These are phyloP conservation scores for Anguilla marmorata DNA, from an alignment of 2,797 vertebrate species.

Conservation along the genomic window DNA sequence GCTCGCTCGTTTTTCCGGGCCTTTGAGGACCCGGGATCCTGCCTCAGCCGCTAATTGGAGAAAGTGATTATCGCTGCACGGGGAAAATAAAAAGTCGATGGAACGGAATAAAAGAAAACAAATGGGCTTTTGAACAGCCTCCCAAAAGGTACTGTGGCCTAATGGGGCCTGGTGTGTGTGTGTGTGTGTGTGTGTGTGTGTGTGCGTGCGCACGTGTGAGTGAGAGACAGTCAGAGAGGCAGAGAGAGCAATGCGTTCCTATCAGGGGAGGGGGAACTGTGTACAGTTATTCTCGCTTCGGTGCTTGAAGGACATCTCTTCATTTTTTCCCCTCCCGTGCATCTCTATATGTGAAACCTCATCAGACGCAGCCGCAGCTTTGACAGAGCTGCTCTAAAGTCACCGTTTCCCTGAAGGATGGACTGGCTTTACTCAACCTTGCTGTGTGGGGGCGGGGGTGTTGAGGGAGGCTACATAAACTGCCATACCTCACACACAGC, in stretches of 20 bases:
- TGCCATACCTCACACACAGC: not conserved
- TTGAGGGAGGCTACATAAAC: not conserved
- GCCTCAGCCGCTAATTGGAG: conserved; percentile 23
- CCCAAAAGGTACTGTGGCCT: conserved; percentile 16
- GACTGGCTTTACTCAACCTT: not conserved
- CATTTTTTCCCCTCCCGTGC: not conserved
- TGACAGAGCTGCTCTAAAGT: not conserved
- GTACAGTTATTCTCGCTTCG: not conserved
- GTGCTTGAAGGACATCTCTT: not conserved
- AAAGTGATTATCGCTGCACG: conserved; percentile 19
- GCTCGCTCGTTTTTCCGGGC: not conserved
- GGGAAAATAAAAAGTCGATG: conserved; percentile 25
- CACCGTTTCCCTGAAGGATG: not conserved
- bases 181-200: not conserved
- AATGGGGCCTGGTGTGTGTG: not conserved
- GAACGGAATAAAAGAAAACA: conserved; percentile 14
- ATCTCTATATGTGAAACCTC: not conserved
- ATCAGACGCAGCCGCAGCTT: not conserved
- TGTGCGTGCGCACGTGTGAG: not conserved
- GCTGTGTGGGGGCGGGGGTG: not conserved
- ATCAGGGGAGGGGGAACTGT: not conserved
- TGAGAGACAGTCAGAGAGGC: not conserved
- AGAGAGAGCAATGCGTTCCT: not conserved
- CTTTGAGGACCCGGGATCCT: not conserved
- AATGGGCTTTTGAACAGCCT: conserved; percentile 6